Conservation (phyloP, 2,888 invertebrate genomes). For the Acanthococcus lagerstroemiae region DNA sequence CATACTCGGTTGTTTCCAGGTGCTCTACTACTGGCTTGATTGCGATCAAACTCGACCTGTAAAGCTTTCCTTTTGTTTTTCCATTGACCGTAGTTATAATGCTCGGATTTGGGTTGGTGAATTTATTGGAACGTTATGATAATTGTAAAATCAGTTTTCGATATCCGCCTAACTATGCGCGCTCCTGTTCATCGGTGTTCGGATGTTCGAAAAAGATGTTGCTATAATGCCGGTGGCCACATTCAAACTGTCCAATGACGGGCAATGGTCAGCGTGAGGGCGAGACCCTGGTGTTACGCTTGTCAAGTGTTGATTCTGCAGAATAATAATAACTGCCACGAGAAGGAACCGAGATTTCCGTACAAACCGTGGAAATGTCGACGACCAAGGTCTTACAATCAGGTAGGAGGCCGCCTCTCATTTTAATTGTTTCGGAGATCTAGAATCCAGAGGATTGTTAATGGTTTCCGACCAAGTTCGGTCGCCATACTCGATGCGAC, state of each 20-base stretch:
- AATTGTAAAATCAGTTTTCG: too few species aligned
- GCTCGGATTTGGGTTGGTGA: neutral
- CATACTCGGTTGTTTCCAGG: too few species aligned
- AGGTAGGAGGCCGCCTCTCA: conserved; percentile 37
- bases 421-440: neutral
- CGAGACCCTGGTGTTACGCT: conserved; percentile 40
- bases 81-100: too few species aligned
- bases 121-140: too few species aligned
- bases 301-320: conserved; percentile 38
- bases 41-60: too few species aligned
- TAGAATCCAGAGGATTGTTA: too few species aligned
- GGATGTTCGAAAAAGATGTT: neutral
- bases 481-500: too few species aligned
- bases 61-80: too few species aligned
- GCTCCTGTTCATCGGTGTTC: too few species aligned
- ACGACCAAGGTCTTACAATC: conserved; percentile 42
- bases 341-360: conserved; percentile 39
- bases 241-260: conserved; percentile 9
- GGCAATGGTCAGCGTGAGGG: conserved; percentile 33
- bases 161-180: too few species aligned
- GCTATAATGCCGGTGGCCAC: conserved; percentile 19
- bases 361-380: conserved; percentile 41
- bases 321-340: conserved; percentile 23
- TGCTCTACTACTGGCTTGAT: too few species aligned
- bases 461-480: too few species aligned